Evolutionary conservation across 1,140 invertebrate species (phyloP).

Genomic region (Bombus pyrosoma): DNA sequence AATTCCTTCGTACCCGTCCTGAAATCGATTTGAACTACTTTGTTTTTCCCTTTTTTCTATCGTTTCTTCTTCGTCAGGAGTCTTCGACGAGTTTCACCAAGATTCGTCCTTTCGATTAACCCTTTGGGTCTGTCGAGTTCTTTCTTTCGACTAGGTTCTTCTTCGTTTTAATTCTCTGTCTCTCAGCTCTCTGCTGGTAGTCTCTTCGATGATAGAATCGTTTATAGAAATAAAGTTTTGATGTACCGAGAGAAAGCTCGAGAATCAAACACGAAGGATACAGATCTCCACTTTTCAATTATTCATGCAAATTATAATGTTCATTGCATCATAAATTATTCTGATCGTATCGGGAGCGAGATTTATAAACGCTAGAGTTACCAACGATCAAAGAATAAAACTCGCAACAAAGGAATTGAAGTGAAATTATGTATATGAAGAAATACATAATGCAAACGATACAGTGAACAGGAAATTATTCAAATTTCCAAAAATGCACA

Average conservation of each 20-base stretch:
- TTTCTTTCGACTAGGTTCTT: neutral
- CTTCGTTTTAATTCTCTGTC: neutral
- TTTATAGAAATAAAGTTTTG: neutral
- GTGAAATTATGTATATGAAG: no score
- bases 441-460: no score
- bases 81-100: neutral
- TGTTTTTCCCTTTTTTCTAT: neutral
- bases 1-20: conserved; percentile 19
- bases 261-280: neutral
- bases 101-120: neutral
- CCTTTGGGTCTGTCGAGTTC: neutral
- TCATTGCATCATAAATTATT: neutral
- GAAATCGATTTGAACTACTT: conserved; percentile 34
- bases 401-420: no score
- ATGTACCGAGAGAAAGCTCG: neutral
- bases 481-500: neutral
- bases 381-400: no score
- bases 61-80: neutral
- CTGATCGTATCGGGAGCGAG: neutral
- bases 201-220: neutral
- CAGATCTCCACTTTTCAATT: neutral
- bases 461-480: no score
- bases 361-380: neutral
- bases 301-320: neutral
- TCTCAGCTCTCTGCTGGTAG: neutral